Evolutionary conservation across 2,797 vertebrate genomes (phyloP), one percentile per base, ranked within the genome.

Genomic region (Channa striata): DNA sequence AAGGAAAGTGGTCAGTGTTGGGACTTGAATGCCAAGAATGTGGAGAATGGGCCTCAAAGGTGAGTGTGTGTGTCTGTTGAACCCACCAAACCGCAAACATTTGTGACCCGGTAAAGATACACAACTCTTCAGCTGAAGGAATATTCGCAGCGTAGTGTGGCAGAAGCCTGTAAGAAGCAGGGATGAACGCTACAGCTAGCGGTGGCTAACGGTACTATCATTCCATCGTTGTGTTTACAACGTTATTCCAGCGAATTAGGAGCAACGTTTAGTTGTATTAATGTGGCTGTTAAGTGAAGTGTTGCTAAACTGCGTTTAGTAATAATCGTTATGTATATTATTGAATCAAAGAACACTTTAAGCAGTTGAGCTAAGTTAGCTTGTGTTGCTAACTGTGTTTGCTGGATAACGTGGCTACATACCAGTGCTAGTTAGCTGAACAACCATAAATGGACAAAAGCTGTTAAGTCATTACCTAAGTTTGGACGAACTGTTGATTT

Each of bases 101-200:
- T 12, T 59, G 13, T 33, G 5, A 25, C 19, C 7, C 1, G 48
- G 8, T 19, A 23, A 13, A 25, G 25, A 54, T 1, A 25, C 50
- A 77, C 51, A 63, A 9, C 39, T 62, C 25, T 39, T 6, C 57
- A 48, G 20, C 39, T 13, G 17, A 30, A 46, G n/a, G 11, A 47
- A 14, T 46, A 10, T 52, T 17, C 4, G 21, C 20, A 46, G 25
- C 3, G 40, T 20, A n/a, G 20, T 49, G 37, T 3, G 46, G 36
- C 8, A 54, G 56, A n/a, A 51, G 57, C 53, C 46, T 4, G 8
- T 42, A 44, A 40, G 21, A 56, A 30, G 4, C 25, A 30, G 6
- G 46, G 13, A 13, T 33, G 17, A n/a, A 49, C 7, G 63, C 72
- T 66, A 12, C 19, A 49, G 86, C 79, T 85, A 83, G 21, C 58